These are phyloP conservation scores for Kradibia gibbosae DNA, from an alignment of 1,140 invertebrate species.

Conservation along the genomic window DNA sequence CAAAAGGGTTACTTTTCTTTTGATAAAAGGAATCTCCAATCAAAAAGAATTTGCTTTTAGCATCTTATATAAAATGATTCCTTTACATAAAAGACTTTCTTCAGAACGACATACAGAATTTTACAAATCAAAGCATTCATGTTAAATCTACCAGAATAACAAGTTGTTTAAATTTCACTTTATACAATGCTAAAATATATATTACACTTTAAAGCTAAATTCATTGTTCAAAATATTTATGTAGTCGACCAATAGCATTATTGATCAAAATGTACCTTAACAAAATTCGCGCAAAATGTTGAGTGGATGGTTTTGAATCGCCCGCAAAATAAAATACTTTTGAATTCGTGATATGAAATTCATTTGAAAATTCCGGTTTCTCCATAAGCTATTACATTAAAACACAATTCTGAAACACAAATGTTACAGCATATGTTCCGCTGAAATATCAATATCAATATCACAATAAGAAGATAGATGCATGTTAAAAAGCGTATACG, in stretches of 20 bases:
- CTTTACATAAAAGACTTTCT: neutral
- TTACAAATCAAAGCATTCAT: neutral
- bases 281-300: neutral
- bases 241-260: neutral
- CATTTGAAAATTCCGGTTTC: neutral
- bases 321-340: neutral
- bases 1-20: neutral
- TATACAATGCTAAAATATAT: neutral
- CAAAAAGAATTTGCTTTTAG: conserved; percentile 10
- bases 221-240: conserved; percentile 7
- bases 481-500: too few species aligned
- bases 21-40: neutral
- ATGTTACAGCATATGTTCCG: neutral
- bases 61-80: neutral
- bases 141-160: neutral
- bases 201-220: neutral
- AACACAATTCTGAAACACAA: neutral
- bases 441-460: neutral
- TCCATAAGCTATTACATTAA: neutral
- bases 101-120: neutral
- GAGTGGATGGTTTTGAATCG: neutral
- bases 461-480: too few species aligned
- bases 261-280: neutral
- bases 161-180: conserved; percentile 1
- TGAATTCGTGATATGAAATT: neutral